Percentiles rank a stretch among this genome's conserved stretches.
Evolutionary conservation across 2,888 invertebrate genomes (phyloP).

Genomic region (Siphonodentalium dalli): DNA sequence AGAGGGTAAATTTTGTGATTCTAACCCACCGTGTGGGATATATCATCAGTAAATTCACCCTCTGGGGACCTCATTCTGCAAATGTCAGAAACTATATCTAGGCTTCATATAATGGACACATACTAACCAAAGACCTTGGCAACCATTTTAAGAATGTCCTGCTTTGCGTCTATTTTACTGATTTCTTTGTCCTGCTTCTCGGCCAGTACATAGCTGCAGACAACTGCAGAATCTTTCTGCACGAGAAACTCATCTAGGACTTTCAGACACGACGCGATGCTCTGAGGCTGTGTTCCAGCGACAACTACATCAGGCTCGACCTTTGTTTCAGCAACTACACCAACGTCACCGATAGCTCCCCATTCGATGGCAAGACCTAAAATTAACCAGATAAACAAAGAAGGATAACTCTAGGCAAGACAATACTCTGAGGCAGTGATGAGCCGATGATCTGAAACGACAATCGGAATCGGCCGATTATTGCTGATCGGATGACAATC

Average conservation of each 20-base stretch:
- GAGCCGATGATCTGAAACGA: too few relatives aligned
- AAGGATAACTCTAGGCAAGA: too few relatives aligned
- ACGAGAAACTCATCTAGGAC: constrained; percentile 90
- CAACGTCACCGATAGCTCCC: constrained; percentile 98
- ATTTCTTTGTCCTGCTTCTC: constrained; percentile 74
- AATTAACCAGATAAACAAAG: too few relatives aligned
- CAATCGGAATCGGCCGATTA: too few relatives aligned
- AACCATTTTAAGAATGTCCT: constrained; percentile 77
- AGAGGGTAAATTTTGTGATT: too few relatives aligned
- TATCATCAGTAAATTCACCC: too few relatives aligned
- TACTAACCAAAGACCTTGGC: constrained; percentile 81
- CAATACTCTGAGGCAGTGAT: too few relatives aligned
- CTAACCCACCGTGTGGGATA: too few relatives aligned
- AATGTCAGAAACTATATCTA: not conserved
- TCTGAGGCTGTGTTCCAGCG: constrained; percentile 94
- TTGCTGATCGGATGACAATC: too few relatives aligned
- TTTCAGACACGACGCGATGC: constrained; percentile 87
- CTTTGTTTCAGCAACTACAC: constrained; percentile 87
- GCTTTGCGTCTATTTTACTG: constrained; percentile 60
- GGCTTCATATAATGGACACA: not conserved
- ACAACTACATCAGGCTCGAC: constrained; percentile 86
- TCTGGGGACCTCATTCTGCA: not conserved
- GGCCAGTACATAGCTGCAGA: constrained; percentile 78
- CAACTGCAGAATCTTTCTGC: constrained; percentile 70
- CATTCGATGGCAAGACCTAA: constrained; percentile 86